These are phyloP conservation scores for Trichonephila clavipes DNA, from an alignment of 1,140 invertebrate species.

Conservation along the genomic window DNA sequence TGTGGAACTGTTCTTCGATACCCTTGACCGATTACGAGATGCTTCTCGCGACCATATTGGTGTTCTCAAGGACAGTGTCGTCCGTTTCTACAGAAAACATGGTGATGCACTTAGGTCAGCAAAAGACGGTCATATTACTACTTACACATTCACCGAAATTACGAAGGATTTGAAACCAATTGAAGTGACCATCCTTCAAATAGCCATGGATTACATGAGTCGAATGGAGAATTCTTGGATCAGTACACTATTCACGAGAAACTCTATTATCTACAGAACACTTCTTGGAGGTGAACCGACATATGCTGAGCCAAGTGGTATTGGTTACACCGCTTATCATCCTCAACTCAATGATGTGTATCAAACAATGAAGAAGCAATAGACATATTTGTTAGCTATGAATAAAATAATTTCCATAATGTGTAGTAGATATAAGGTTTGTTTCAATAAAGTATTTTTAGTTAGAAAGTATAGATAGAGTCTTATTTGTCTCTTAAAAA, in stretches of 20 bases:
- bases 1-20: not conserved
- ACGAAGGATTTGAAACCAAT: slow-evolving; percentile 42
- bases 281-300: not conserved
- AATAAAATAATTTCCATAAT: too few relatives aligned
- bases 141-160: slow-evolving; percentile 11
- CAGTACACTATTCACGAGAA: not conserved
- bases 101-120: not conserved
- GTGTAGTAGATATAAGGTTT: too few relatives aligned
- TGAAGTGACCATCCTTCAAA: not conserved
- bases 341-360: too few relatives aligned
- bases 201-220: not conserved
- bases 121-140: not conserved
- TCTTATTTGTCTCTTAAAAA: too few relatives aligned
- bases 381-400: too few relatives aligned
- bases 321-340: not conserved
- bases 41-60: not conserved
- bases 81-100: not conserved
- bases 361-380: too few relatives aligned
- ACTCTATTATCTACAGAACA: not conserved
- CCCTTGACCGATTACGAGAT: not conserved
- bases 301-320: slow-evolving; percentile 10
- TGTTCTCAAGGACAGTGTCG: not conserved
- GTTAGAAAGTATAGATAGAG: too few relatives aligned
- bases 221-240: not conserved
- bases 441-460: too few relatives aligned